These are phyloP conservation scores for Ferrisia virgata DNA, from an alignment of 2,888 invertebrate species.

Conservation along the genomic window DNA sequence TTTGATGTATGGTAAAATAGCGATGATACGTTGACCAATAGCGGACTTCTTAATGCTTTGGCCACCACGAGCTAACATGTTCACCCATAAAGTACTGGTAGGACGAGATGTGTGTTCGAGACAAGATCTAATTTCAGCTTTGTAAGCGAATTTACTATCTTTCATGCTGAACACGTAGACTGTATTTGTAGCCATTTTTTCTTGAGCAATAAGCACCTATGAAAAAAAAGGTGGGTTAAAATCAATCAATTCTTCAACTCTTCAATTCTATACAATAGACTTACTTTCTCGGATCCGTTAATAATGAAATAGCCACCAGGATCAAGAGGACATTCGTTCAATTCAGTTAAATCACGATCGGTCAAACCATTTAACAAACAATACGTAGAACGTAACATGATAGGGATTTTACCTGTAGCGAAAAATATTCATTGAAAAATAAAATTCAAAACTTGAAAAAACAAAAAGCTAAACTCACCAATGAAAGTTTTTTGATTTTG, in stretches of 20 bases:
- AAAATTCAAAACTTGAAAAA: background rate
- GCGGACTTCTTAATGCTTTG: conserved; percentile 95
- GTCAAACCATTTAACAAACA: conserved; percentile 90
- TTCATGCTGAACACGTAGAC: conserved; percentile 99
- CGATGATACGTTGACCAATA: conserved; percentile 96
- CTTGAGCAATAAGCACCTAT: conserved; percentile 91
- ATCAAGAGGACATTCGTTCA: conserved; percentile 98
- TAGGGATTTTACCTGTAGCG: conserved; percentile 82
- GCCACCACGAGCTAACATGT: conserved; percentile 99
- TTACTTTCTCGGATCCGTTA: conserved; percentile 94
- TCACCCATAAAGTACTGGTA: conserved; percentile 97
- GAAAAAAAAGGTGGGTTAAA: conserved; percentile 32
- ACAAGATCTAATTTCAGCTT: conserved; percentile 95
- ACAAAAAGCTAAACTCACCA: conserved; percentile 52
- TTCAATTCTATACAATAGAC: background rate
- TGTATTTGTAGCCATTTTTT: conserved; percentile 99
- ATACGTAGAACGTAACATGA: conserved; percentile 97
- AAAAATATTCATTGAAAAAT: background rate
- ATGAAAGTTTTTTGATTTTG: conserved; percentile 69
- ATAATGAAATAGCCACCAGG: conserved; percentile 99
- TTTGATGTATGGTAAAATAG: conserved; percentile 96
- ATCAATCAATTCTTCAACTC: too few species aligned
- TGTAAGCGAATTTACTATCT: conserved; percentile 98
- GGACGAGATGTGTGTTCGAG: conserved; percentile 82
- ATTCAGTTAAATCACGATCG: conserved; percentile 98